Evolutionary conservation across 2,888 invertebrate genomes (phyloP).

Genomic region (Melipona beecheii): DNA sequence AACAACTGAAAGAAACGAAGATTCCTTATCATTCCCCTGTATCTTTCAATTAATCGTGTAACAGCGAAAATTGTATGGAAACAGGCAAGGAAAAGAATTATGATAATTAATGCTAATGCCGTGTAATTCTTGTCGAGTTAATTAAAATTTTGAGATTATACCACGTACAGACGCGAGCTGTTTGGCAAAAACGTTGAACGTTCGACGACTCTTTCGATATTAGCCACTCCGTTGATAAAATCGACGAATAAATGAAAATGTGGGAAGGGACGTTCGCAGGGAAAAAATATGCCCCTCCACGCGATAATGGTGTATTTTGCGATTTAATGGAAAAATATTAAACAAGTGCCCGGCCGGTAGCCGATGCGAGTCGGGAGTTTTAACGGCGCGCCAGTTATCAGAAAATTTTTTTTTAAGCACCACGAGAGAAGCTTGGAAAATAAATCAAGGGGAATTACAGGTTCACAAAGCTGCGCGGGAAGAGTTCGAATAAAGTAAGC

Average conservation of each 20-base stretch:
- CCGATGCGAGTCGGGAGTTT: neutral
- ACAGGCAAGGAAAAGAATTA: too few species aligned
- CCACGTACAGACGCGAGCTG: too few species aligned
- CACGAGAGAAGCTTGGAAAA: neutral
- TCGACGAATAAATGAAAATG: neutral
- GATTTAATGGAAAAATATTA: neutral
- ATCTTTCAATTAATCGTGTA: too few species aligned
- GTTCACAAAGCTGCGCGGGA: neutral
- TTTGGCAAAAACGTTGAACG: too few species aligned
- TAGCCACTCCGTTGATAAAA: too few species aligned
- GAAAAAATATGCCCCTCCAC: neutral
- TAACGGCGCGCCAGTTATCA: neutral
- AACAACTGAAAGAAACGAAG: too few species aligned
- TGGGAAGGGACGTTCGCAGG: neutral
- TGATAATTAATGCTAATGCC: too few species aligned
- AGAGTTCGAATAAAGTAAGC: conserved; percentile 2
- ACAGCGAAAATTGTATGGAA: too few species aligned
- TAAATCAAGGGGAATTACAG: conserved; percentile 22
- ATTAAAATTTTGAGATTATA: too few species aligned
- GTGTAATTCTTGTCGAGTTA: too few species aligned
- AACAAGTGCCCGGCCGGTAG: neutral
- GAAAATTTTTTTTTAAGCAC: neutral
- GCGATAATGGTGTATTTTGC: neutral
- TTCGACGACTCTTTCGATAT: too few species aligned
- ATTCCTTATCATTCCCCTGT: too few species aligned